Percentiles rank a stretch among this genome's conserved stretches.
Conservation (phyloP, 2,888 invertebrate species). For the Sycophila texana region DNA sequence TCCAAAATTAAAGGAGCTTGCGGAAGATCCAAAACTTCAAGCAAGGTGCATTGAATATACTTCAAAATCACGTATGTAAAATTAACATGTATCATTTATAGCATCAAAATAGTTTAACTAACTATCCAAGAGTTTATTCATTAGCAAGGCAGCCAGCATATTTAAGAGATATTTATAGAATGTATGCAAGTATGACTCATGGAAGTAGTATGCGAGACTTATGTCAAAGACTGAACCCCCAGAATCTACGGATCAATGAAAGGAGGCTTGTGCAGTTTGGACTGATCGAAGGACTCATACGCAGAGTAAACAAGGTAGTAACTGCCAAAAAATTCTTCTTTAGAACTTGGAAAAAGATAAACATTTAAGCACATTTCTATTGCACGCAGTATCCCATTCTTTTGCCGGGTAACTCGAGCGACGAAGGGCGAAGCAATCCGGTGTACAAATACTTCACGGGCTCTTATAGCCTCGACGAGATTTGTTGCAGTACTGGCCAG, state of each 20-base stretch:
- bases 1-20: constrained; percentile 83
- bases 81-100: not conserved
- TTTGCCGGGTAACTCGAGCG: constrained; percentile 65
- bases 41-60: constrained; percentile 85
- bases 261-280: constrained; percentile 91
- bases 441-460: constrained; percentile 85
- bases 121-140: constrained; percentile 21
- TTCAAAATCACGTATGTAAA: constrained; percentile 80
- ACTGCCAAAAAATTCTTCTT: not conserved
- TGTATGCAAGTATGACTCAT: constrained; percentile 87
- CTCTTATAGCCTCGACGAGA: constrained; percentile 89
- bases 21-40: constrained; percentile 82
- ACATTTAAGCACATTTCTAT: constrained; percentile 1
- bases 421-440: constrained; percentile 71
- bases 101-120: not conserved
- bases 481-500: constrained; percentile 89
- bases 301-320: constrained; percentile 85
- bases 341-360: not conserved
- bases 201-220: constrained; percentile 87
- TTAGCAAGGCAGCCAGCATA: constrained; percentile 81
- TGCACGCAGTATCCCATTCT: constrained; percentile 71
- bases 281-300: constrained; percentile 88
- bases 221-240: constrained; percentile 84
- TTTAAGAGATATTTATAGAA: constrained; percentile 83
- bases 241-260: constrained; percentile 86